Evolutionary conservation across 2,113 vertebrate species (phyloP).

Genomic region (Lagopus leucura): DNA sequence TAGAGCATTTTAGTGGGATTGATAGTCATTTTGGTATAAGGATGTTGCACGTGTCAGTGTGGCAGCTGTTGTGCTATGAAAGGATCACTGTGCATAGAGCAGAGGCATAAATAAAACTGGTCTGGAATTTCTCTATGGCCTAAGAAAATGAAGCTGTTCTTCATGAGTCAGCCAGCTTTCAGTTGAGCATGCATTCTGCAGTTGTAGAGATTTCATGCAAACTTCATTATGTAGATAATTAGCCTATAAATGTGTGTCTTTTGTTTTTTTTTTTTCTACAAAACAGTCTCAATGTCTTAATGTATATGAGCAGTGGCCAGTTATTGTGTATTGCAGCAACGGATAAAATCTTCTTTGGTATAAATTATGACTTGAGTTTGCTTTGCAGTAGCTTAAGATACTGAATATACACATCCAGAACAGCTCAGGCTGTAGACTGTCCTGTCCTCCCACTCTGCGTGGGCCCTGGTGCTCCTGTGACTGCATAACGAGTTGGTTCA

Average conservation of each 20-base stretch:
- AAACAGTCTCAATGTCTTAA: neutral
- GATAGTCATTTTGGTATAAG: constrained; percentile 65
- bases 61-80: constrained; percentile 71
- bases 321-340: neutral
- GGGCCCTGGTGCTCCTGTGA: neutral
- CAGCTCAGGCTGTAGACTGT: neutral
- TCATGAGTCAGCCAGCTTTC: neutral
- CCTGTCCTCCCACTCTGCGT: neutral
- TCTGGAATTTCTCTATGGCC: neutral
- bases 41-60: constrained; percentile 43
- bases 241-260: neutral
- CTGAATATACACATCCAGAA: neutral
- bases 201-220: constrained; percentile 11
- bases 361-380: neutral
- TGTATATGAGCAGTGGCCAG: neutral
- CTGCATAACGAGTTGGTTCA: neutral
- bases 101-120: constrained; percentile 34
- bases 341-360: neutral
- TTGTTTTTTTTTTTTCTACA: neutral
- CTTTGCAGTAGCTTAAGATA: neutral
- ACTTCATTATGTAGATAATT: neutral
- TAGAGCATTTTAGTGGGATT: constrained; percentile 18
- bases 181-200: neutral
- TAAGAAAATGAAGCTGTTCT: constrained; percentile 14
- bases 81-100: constrained; percentile 46